Percentiles rank a stretch among this genome's conserved stretches.
These are phyloP conservation scores for Trachythela sp. DNA, from an alignment of 64 coral and sea anemone species.

Conservation along the genomic window DNA sequence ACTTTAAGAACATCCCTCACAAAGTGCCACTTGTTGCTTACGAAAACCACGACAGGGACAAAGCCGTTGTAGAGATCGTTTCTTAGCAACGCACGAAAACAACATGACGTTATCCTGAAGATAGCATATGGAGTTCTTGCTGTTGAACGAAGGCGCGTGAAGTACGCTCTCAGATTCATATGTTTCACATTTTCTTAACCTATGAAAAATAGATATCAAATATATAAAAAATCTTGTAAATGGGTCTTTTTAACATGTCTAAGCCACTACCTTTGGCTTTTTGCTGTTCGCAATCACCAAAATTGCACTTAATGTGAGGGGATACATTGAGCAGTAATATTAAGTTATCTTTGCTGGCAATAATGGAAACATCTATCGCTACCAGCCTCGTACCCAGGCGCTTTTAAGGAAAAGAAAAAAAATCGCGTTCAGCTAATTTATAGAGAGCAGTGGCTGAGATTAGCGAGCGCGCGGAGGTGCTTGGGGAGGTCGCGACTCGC, in stretches of 20 bases:
- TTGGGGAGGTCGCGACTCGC: too few species aligned
- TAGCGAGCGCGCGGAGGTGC: too few species aligned
- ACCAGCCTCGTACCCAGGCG: too few species aligned
- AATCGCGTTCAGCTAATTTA: too few species aligned
- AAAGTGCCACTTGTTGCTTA: slow-evolving; percentile 8
- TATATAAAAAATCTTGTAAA: background rate
- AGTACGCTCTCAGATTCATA: background rate
- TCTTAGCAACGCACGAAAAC: background rate
- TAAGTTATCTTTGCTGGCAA: too few species aligned
- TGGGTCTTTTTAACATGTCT: background rate
- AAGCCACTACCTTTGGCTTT: too few species aligned
- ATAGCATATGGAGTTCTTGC: background rate
- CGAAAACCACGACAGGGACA: slow-evolving; percentile 5
- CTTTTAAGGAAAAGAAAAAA: too few species aligned
- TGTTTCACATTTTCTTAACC: background rate
- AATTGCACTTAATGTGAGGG: too few species aligned
- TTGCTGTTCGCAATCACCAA: too few species aligned
- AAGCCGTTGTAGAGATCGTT: background rate
- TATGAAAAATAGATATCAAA: background rate
- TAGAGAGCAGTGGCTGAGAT: too few species aligned
- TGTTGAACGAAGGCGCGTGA: background rate
- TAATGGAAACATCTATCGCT: too few species aligned
- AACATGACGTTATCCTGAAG: slow-evolving; percentile 20
- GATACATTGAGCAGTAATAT: too few species aligned
- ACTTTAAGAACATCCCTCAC: background rate